These are phyloP conservation scores for Lucifuga dentata DNA, from an alignment of 2,113 vertebrate genomes.

Conservation along the genomic window DNA sequence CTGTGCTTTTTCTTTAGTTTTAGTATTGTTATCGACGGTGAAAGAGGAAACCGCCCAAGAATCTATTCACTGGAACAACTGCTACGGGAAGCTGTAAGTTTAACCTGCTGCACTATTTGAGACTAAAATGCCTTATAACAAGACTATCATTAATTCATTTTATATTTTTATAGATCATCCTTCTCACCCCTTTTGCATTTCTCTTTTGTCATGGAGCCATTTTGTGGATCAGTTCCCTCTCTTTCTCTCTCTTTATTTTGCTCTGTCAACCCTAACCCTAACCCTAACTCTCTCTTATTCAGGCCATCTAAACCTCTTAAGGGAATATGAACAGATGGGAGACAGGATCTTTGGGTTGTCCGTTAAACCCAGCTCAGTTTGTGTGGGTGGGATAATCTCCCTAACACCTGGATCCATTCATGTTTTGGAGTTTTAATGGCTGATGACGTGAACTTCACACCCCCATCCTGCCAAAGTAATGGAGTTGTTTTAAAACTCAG, in stretches of 20 bases:
- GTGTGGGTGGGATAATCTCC: slow-evolving; percentile 55
- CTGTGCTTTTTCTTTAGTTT: slow-evolving; percentile 82
- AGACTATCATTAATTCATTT: neutral
- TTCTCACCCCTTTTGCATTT: slow-evolving; percentile 10
- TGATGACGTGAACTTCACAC: slow-evolving; percentile 40
- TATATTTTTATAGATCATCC: slow-evolving; percentile 22
- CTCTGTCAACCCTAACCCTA: slow-evolving; percentile 10
- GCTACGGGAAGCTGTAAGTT: slow-evolving; percentile 94
- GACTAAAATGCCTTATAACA: slow-evolving; percentile 27
- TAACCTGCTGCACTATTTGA: slow-evolving; percentile 32
- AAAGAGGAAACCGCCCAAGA: slow-evolving; percentile 92
- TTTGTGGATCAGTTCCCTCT: neutral
- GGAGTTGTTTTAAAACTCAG: slow-evolving; percentile 7
- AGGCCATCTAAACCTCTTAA: slow-evolving; percentile 50
- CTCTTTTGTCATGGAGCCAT: slow-evolving; percentile 8
- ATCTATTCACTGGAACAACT: slow-evolving; percentile 96
- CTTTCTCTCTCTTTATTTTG: neutral
- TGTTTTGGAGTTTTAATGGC: slow-evolving; percentile 33
- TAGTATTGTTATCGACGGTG: slow-evolving; percentile 92
- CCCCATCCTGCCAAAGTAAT: slow-evolving; percentile 12
- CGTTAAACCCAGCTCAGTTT: slow-evolving; percentile 38
- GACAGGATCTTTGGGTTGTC: slow-evolving; percentile 40
- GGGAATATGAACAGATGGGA: slow-evolving; percentile 56
- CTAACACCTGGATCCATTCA: slow-evolving; percentile 58
- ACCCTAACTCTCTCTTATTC: slow-evolving; percentile 21